Percentiles rank a stretch among this genome's conserved stretches.
Conservation (phyloP, 2,113 vertebrate species). For the Geococcyx californianus region DNA sequence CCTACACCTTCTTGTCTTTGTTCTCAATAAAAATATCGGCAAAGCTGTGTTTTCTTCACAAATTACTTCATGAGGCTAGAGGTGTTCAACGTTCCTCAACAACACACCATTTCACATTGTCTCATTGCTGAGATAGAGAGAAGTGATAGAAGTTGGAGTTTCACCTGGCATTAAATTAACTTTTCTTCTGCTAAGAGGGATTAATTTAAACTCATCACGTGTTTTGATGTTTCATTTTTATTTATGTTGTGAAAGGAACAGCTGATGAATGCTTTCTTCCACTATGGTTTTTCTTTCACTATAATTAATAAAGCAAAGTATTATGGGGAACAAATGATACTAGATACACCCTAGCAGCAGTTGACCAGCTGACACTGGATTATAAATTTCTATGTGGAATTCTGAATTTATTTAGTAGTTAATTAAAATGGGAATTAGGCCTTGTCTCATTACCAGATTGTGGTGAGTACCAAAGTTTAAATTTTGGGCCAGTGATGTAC, state of each 20-base stretch:
- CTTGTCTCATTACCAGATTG: not conserved
- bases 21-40: not conserved
- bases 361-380: not conserved
- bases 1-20: not conserved
- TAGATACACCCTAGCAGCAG: not conserved
- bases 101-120: not conserved
- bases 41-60: not conserved
- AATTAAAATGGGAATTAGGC: slow-evolving; percentile 12
- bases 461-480: not conserved
- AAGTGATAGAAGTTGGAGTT: not conserved
- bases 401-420: not conserved
- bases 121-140: not conserved
- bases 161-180: not conserved
- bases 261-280: not conserved
- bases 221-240: not conserved
- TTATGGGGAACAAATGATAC: not conserved
- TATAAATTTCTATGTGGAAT: not conserved
- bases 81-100: not conserved
- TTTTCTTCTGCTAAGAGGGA: not conserved
- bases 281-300: not conserved
- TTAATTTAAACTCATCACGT: not conserved
- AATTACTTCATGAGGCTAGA: not conserved
- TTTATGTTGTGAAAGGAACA: not conserved
- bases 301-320: not conserved
- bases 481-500: not conserved